Base-by-base conservation (phyloP, 2,113 vertebrate genomes). In the Dascyllus trimaculatus region DNA sequence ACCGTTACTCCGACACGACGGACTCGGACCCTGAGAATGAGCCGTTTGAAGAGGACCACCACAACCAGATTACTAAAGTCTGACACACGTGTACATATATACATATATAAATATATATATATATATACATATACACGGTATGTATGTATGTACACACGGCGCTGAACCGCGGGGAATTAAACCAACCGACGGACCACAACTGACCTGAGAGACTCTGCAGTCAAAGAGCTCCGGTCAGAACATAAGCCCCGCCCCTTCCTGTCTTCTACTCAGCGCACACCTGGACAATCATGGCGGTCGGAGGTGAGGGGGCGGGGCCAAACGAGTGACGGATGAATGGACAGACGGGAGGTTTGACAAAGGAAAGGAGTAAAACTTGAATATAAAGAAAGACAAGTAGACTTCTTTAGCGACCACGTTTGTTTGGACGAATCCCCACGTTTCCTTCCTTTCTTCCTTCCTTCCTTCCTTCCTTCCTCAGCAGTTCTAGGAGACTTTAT, bases 11-110 rank as follows among this genome's bases (percentile, higher is more conserved):
- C 56, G 98, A 99, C 96, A 99, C 98, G 87, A 99, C 98, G 89
- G 98, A 99, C 96, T 99, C 98, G 88, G 98, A 99, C 91, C 96
- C 97, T 85, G 98, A 99, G 95, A 99, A 98, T 56, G 97, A 99
- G 95, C 95, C 95, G 85, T 96, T 96, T 81, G 97, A 98, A 93
- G 98, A 99, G 92, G 97, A 98, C 94, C 95, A 96, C 88, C 96
- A 96, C 93, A 96, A 95, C 15, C 96, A 98, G 92, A 98, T 97
- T 94, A 99, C 97, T 21, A 98, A 98, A 96, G 97, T 99, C 94
- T 99, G 96, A 99, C 91, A 94, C 94, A 69, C 81, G 29, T 17
- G 26, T 54, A 53, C 56, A 11, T 56, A 17, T 21, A 49, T 40
- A 38, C 26, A 65, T 18, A 26, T 11, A 15, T 10, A 46, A 1